These are phyloP conservation scores for Yponomeuta sedellus DNA, from an alignment of 2,888 invertebrate species.

Conservation along the genomic window DNA sequence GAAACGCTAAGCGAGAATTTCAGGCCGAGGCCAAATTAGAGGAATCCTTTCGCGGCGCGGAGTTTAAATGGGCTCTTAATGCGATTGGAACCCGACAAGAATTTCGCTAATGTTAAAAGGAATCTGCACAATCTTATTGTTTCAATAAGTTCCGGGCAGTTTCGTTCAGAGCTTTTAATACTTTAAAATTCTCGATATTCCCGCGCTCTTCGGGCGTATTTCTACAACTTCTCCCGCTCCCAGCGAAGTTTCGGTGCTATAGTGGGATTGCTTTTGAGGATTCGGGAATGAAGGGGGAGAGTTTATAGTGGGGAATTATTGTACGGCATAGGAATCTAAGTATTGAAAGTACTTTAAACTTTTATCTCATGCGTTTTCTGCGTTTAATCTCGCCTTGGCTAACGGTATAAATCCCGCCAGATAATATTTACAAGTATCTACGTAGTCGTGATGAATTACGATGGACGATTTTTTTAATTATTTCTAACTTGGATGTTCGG, in stretches of 20 bases:
- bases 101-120: slow-evolving; percentile 67
- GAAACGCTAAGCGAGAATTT: slow-evolving; percentile 51
- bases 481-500: too few species aligned
- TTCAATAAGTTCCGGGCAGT: slow-evolving; percentile 69
- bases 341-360: not conserved
- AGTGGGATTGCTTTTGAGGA: slow-evolving; percentile 2
- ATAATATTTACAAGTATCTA: too few species aligned
- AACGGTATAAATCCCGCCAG: too few species aligned
- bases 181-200: slow-evolving; percentile 47
- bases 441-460: too few species aligned
- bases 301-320: not conserved
- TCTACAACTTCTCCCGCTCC: not conserved
- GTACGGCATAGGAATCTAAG: not conserved
- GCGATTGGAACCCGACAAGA: slow-evolving; percentile 65
- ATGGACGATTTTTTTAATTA: too few species aligned
- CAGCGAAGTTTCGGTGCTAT: not conserved
- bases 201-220: not conserved
- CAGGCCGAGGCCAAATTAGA: slow-evolving; percentile 45
- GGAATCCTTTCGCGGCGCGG: slow-evolving; percentile 58
- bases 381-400: too few species aligned
- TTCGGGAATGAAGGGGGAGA: not conserved
- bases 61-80: slow-evolving; percentile 69
- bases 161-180: slow-evolving; percentile 61
- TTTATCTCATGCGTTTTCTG: too few species aligned
- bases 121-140: slow-evolving; percentile 68